Evolutionary conservation across 2,888 invertebrate genomes (phyloP).

Genomic region (Apodemia hepburni): DNA sequence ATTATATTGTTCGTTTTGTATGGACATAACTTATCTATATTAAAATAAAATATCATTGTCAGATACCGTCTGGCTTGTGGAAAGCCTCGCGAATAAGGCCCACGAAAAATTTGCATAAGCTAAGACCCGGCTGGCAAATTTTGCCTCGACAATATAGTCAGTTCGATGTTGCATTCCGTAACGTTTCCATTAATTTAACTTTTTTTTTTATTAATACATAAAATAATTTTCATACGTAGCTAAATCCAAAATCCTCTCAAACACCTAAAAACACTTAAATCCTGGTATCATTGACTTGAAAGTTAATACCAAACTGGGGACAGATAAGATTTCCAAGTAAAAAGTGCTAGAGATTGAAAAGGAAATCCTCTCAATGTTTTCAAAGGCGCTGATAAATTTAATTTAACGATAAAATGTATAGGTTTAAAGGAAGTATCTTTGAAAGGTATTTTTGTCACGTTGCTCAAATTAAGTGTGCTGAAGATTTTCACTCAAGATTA

Average conservation of each 20-base stretch:
- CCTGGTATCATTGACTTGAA: conserved; percentile 1
- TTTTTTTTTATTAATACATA: too few relatives aligned
- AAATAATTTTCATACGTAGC: too few relatives aligned
- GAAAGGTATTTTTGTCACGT: conserved; percentile 7
- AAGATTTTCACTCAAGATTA: conserved; percentile 9
- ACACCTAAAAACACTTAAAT: neutral
- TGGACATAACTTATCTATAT: too few relatives aligned
- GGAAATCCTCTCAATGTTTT: conserved; percentile 12
- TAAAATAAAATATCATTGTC: too few relatives aligned
- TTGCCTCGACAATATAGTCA: too few relatives aligned
- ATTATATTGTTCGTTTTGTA: too few relatives aligned
- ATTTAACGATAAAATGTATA: conserved; percentile 13
- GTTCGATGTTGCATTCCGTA: too few relatives aligned
- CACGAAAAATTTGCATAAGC: too few relatives aligned
- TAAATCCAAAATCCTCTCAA: neutral
- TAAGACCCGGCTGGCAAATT: too few relatives aligned
- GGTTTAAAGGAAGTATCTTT: conserved; percentile 5
- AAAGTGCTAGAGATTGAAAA: conserved; percentile 13
- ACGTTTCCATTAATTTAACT: too few relatives aligned
- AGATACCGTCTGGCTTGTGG: too few relatives aligned
- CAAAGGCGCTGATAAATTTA: conserved; percentile 12
- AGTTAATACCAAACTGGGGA: conserved; percentile 4
- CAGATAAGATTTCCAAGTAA: conserved; percentile 14
- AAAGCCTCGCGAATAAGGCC: too few relatives aligned
- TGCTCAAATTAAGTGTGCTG: neutral